Conservation (phyloP, 2,113 vertebrate genomes). For the Azemiops feae region DNA sequence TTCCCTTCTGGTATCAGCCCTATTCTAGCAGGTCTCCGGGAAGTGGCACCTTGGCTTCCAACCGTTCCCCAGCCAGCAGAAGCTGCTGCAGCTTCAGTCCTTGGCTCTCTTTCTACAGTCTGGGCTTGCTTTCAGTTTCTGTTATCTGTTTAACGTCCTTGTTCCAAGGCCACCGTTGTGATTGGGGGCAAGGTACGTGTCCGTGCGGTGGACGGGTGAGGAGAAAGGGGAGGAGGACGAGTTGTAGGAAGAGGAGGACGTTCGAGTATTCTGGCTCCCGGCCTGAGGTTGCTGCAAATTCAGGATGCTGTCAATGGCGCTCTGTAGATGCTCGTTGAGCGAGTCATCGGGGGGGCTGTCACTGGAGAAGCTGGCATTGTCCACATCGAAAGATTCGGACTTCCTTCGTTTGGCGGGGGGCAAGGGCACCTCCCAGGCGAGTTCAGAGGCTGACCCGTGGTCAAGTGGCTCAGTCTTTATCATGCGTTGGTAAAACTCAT, state of each 20-base stretch:
- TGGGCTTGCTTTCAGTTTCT: conserved; percentile 33
- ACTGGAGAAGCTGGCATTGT: conserved; percentile 93
- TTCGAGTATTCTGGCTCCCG: conserved; percentile 50
- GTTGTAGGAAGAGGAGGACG: conserved; percentile 68
- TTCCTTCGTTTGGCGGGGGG: conserved; percentile 86
- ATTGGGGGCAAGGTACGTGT: conserved; percentile 71
- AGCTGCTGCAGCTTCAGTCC: conserved; percentile 9
- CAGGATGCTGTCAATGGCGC: conserved; percentile 95
- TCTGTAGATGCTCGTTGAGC: conserved; percentile 90
- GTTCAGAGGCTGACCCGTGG: conserved; percentile 3
- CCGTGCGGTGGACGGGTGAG: conserved; percentile 76
- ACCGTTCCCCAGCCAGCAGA: conserved; percentile 12
- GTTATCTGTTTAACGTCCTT: conserved; percentile 96
- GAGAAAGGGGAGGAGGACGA: conserved; percentile 76
- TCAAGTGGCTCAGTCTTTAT: conserved; percentile 66
- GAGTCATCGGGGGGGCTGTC: conserved; percentile 90
- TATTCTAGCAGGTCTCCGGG: conserved; percentile 8
- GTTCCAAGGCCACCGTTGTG: conserved; percentile 88
- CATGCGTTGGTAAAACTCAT: conserved; percentile 78
- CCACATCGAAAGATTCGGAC: conserved; percentile 86
- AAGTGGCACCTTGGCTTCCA: conserved; percentile 9
- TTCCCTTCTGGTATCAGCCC: conserved; percentile 17
- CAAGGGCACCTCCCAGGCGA: conserved; percentile 62
- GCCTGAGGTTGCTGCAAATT: conserved; percentile 86
- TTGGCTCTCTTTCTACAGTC: neutral